Percentiles rank a stretch among this genome's conserved stretches.
phyloP scores from a whole-genome alignment of 1,140 invertebrate species.

The Meloidogyne chitwoodi region DNA sequence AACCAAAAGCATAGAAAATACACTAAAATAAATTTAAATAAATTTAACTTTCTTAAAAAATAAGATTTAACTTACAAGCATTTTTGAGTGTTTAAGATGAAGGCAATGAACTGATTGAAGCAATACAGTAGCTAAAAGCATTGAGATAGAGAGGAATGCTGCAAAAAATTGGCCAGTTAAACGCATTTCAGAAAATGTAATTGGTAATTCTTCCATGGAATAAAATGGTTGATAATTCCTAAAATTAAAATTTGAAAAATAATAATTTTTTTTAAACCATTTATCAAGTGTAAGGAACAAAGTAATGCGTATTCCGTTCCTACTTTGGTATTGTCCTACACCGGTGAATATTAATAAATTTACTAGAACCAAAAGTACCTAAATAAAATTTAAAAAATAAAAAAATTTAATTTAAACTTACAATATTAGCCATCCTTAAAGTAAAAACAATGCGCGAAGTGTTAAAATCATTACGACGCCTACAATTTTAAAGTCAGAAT shows the following conservation, averaged over 20 bases:
- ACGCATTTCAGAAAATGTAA: slow-evolving; percentile 50
- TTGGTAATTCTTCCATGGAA: slow-evolving; percentile 31
- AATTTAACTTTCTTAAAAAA: background rate
- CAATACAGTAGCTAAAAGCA: slow-evolving; percentile 33
- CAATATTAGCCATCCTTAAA: slow-evolving; percentile 54
- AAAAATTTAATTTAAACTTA: slow-evolving; percentile 18
- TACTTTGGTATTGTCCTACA: slow-evolving; percentile 52
- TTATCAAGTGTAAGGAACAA: slow-evolving; percentile 42
- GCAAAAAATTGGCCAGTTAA: slow-evolving; percentile 39
- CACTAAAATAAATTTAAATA: slow-evolving; percentile 42
- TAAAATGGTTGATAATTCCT: slow-evolving; percentile 37
- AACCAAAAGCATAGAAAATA: slow-evolving; percentile 56
- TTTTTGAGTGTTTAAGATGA: slow-evolving; percentile 39
- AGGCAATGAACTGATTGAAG: slow-evolving; percentile 41
- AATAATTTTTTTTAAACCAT: slow-evolving; percentile 8
- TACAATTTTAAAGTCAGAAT: background rate
- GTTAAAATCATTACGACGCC: slow-evolving; percentile 48
- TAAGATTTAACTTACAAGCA: slow-evolving; percentile 25
- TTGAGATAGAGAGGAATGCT: slow-evolving; percentile 2
- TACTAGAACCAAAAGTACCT: slow-evolving; percentile 28
- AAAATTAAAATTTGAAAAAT: slow-evolving; percentile 27
- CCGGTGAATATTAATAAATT: slow-evolving; percentile 52
- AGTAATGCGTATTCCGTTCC: slow-evolving; percentile 38
- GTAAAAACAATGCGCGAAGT: slow-evolving; percentile 50
- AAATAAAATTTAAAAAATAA: background rate